Percentiles rank a stretch among this genome's conserved stretches.
Evolutionary conservation across 1,140 invertebrate genomes (phyloP).

Genomic region (Sesamia nonagrioides): DNA sequence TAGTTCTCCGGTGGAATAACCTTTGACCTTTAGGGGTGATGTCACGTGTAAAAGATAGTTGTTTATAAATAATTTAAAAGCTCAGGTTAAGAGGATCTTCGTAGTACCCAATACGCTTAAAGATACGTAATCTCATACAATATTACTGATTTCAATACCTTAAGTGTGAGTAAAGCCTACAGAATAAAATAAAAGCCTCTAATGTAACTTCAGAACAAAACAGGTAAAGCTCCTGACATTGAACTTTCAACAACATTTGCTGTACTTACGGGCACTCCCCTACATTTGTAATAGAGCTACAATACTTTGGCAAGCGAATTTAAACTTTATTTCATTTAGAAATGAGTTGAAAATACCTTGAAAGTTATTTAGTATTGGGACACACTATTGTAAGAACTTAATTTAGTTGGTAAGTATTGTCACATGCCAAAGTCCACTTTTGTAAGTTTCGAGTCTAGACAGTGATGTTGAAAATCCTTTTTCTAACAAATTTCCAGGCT

Average conservation of each 20-base stretch:
- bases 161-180: not conserved
- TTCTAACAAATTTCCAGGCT: not conserved
- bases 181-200: constrained; percentile 28
- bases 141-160: not conserved
- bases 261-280: not conserved
- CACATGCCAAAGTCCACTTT: constrained; percentile 9
- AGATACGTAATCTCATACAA: not conserved
- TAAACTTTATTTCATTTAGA: not conserved
- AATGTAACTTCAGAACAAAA: not conserved
- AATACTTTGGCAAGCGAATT: not conserved
- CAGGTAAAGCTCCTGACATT: constrained; percentile 33
- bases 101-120: no score
- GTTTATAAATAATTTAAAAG: no score
- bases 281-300: constrained; percentile 23
- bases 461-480: not conserved
- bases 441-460: constrained; percentile 3
- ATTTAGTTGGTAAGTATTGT: constrained; percentile 19
- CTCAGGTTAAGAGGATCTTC: no score
- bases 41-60: no score
- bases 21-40: no score
- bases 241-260: constrained; percentile 39
- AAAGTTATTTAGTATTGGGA: not conserved
- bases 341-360: not conserved
- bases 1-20: no score
- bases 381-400: constrained; percentile 2